A percentile compares a stretch with the other conserved stretches of the same genome.
phyloP scores from a whole-genome alignment of 2,797 vertebrate genomes.

The Luscinia megarhynchos region DNA sequence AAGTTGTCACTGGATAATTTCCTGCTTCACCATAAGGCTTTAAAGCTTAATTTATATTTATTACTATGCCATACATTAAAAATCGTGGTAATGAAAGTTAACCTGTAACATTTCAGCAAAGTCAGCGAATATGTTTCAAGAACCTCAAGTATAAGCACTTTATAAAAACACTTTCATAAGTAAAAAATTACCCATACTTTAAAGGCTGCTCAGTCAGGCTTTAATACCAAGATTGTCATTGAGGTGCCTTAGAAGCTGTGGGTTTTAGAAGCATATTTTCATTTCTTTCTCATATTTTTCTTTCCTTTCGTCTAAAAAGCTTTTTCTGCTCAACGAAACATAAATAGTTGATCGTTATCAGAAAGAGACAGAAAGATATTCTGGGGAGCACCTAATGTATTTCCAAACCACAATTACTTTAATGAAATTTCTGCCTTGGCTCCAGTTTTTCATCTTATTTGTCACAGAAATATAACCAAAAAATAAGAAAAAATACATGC shows the following conservation, averaged over 20 bases:
- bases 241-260: background rate
- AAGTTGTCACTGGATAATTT: background rate
- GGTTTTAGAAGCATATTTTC: slow-evolving; percentile 12
- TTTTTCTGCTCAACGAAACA: slow-evolving; percentile 15
- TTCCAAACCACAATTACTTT: background rate
- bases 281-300: slow-evolving; percentile 32
- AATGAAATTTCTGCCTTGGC: slow-evolving; percentile 1
- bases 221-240: background rate
- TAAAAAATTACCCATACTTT: background rate
- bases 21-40: background rate
- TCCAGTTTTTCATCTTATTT: background rate
- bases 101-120: background rate
- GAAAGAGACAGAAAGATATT: background rate
- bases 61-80: background rate
- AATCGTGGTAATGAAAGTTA: background rate
- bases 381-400: background rate
- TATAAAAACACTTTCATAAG: slow-evolving; percentile 30
- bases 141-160: background rate
- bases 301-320: background rate
- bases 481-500: background rate
- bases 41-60: slow-evolving; percentile 18
- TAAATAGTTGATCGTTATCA: slow-evolving; percentile 11
- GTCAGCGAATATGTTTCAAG: slow-evolving; percentile 38
- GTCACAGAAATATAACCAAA: background rate
- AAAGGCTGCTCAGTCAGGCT: slow-evolving; percentile 4